Base-by-base conservation (phyloP, 2,797 vertebrate genomes). In the Premnoplex brunnescens region DNA sequence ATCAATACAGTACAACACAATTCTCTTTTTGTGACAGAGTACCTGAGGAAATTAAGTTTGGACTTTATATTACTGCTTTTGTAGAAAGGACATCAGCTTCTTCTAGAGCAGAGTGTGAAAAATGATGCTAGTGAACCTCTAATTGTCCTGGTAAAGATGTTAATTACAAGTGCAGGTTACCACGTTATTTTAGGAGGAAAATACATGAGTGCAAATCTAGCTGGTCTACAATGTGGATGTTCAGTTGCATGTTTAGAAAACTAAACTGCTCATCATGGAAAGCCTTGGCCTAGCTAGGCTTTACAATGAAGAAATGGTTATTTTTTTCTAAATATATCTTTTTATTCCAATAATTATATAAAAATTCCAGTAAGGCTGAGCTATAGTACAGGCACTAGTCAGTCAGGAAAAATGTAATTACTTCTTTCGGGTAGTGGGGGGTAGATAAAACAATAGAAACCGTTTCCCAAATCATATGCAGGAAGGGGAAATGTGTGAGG, bases 21-120 rank as follows among this genome's bases (percentile, higher is more conserved):
- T 85, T 81, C 37, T 91, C 32, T 67, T 76, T 63, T 1, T 6
- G 48, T 71, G 41, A 44, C 55, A 68, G 41, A 56, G 26, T 41
- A 83, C 34, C 36, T 28, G 27, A 81, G 56, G 62, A 74, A 88
- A 86, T 86, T 43, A 89, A 44, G 7, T 84, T 77, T 48, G 36
- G 41, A 20, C 20, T 71, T 92, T 49, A n/a, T 77, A 44, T 71
- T 86, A 44, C 14, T 84, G 43, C 60, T 74, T 94, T 63, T 63
- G 52, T 84, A 72, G 56, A 88, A 84, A 71, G 30, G 28, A 64
- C 69, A 56, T 51, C 22, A 56, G 10, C 39, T 71, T 58, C 51
- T 88, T 88, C 66, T 37, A 44, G 17, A 74, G 37, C 14, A 48
- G 22, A 77, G 6, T 48, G 28, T 63, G 66, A 72, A 81, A 86